Conservation (phyloP, 2,797 vertebrate species). For the Peromyscus aztecus region DNA sequence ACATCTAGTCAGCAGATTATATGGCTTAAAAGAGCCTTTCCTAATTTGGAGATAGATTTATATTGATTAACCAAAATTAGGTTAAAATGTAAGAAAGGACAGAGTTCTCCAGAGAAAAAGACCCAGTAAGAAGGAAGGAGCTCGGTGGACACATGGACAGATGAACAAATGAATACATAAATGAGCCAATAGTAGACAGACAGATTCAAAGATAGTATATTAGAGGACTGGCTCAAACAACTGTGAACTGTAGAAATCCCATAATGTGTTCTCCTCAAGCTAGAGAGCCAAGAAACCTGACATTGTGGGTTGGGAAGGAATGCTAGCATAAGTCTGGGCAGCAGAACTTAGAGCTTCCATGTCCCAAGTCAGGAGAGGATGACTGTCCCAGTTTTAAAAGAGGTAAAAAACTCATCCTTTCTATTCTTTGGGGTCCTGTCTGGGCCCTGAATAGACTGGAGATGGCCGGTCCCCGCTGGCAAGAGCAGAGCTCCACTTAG, state of each 20-base stretch:
- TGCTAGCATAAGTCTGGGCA: background rate
- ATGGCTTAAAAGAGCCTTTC: background rate
- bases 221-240: background rate
- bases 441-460: background rate
- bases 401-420: background rate
- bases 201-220: background rate
- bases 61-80: background rate
- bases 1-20: background rate
- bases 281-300: background rate
- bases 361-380: background rate
- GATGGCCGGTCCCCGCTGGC: background rate
- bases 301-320: accelerated
- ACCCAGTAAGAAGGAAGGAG: background rate
- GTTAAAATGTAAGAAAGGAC: constrained; percentile 20
- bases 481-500: background rate
- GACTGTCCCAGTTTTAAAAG: background rate
- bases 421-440: background rate
- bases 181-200: background rate
- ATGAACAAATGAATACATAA: background rate
- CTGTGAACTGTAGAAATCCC: background rate
- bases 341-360: background rate
- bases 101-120: background rate
- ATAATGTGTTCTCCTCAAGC: background rate
- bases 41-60: background rate
- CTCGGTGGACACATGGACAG: background rate